Evolutionary conservation across 2,888 invertebrate genomes (phyloP), one percentile per base, ranked within the genome.

Genomic region (Pediacus dermestoides): DNA sequence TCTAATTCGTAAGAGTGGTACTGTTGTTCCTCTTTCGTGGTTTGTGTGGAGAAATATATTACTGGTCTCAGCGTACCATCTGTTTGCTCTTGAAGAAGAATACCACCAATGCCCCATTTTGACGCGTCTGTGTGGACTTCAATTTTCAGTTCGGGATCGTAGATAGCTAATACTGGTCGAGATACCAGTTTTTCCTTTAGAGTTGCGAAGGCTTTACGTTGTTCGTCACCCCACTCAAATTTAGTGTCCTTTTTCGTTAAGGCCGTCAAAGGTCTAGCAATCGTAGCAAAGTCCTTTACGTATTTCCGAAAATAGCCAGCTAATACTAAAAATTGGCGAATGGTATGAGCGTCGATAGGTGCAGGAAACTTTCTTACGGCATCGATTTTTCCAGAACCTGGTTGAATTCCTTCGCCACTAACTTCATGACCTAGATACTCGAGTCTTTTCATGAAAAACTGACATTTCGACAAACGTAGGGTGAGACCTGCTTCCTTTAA

Each of bases 1-100:
- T 68, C 62, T n/a, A 60, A 37, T 28, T 70, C 68, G 12, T 60
- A 61, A 1, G 58, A 58, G 21, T 59, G 59, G 21, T 61, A 66
- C 15, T 52, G 58, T 10, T 36, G 26, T 44, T 70, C 67, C 2
- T 52, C 46, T 2, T 37, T 42, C 0, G 55, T 55, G 0, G 64
- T 56, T 26, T 58, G 59, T 4, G 60, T 49, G 26, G 62, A 64
- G 18, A 50, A 58, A 37, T 61, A 68, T 1, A 57, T 55, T 8
- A 61, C 51, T 1, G 55, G 55, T 22, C 54, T 45, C 25, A 55
- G 28, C 3, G 42, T 34, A 3, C 47, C 15, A 3, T 30, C 48
- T 9, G 16, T 9, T 28, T 55, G 44, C 26, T 32, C 36, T 42
- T 60, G 61, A 3, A 62, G 14, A 8, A 63, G 22, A 1, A 58